Evolutionary conservation across 1,140 invertebrate genomes (phyloP), one percentile per base, ranked within the genome.

Genomic region (Scaptomyza pallida): DNA sequence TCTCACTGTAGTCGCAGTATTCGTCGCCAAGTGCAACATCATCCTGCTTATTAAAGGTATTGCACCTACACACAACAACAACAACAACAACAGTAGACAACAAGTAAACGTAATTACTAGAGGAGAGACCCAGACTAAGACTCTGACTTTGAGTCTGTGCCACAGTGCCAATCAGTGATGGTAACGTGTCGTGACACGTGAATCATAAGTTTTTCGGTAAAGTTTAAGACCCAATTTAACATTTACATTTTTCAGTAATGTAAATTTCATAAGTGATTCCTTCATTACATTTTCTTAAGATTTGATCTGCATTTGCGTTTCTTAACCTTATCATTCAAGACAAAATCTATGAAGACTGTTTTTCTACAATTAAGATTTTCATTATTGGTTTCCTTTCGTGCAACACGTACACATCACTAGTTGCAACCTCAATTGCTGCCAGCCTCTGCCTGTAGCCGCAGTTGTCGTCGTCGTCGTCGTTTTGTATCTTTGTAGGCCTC

Each of bases 41-140:
- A 86, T 86, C 82, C 81, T 88, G 81, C 81, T 86, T 81, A 88
- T 86, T 86, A 86, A 78, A 88, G 81, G 81, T 81, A 86, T 86
- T 86, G 81, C 75, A 82, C 78, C 78, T 62, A 75, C 77, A 76
- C 79, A 62, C 60, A 51, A 65, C 59, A 51, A 30, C 26, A 30
- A 26, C 23, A 26, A 26, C 55, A 51, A 56, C 75, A 65, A 65
- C 72, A 72, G 44, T 50, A 79, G 80, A 83, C 80, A 86, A 86
- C 81, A 86, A 86, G 81, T 81, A 86, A 86, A 86, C 81, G 81
- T 86, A 86, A 86, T 86, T 88, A 77, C 82, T 50, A 12, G 77
- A 52, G 64, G 47, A 72, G 26, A 30, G 55, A 44, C 59, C 45
- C 72, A 71, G 48, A 16, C 57, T 44, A 59, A 45, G 54, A 26